Evolutionary conservation across 2,888 invertebrate species (phyloP).

Genomic region (Thymelicus acteon): DNA sequence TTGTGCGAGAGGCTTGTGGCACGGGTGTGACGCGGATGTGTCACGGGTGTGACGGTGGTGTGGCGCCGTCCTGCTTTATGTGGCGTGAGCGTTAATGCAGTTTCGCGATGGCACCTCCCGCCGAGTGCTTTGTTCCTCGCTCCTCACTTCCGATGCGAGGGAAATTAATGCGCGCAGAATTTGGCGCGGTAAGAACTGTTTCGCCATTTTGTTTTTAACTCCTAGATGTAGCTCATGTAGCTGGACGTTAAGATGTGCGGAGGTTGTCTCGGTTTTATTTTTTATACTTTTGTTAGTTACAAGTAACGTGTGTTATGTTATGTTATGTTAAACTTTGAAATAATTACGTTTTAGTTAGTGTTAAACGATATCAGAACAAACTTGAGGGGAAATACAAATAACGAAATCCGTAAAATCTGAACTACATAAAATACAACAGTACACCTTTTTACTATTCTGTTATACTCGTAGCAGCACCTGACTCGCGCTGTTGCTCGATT

Average conservation of each 20-base stretch:
- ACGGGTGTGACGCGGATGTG: background rate
- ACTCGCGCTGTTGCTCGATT: no score
- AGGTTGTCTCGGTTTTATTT: background rate
- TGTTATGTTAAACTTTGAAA: no score
- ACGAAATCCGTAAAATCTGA: no score
- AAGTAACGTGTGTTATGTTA: background rate
- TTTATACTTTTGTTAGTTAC: background rate
- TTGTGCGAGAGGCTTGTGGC: background rate
- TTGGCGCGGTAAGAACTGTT: slow-evolving; percentile 44
- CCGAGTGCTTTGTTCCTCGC: slow-evolving; percentile 45
- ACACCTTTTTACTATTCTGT: no score
- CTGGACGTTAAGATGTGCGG: background rate
- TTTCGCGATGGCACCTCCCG: slow-evolving; percentile 41
- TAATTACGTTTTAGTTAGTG: no score
- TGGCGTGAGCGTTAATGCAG: slow-evolving; percentile 47
- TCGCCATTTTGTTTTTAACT: slow-evolving; percentile 5
- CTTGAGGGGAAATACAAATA: no score
- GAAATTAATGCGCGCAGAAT: slow-evolving; percentile 53
- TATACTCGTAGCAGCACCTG: no score
- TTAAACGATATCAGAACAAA: no score
- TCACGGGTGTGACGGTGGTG: slow-evolving; percentile 38
- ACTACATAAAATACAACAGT: no score
- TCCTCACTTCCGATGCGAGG: slow-evolving; percentile 48
- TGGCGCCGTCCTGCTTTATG: slow-evolving; percentile 45
- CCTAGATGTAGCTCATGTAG: background rate